Conservation (phyloP, 2,797 vertebrate species). For the Neoniphon sammara region DNA sequence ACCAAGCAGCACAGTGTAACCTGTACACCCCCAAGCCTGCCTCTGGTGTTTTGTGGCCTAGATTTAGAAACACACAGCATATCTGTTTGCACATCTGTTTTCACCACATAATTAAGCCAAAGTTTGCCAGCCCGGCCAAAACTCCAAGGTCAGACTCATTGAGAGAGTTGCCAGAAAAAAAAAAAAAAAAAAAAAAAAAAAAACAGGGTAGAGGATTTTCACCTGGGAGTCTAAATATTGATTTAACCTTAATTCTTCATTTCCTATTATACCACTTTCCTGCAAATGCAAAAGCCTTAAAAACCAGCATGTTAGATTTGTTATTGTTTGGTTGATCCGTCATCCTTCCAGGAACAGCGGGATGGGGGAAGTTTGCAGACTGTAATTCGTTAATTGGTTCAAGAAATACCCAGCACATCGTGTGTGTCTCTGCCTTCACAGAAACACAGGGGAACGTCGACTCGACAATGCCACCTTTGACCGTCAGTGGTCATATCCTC, state of each 20-base stretch:
- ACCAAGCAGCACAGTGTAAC: constrained; percentile 19
- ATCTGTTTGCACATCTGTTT: constrained; percentile 21
- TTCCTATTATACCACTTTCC: too few species aligned
- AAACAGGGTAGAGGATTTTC: neutral
- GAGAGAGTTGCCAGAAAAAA: neutral
- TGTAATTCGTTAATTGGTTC: constrained; percentile 6
- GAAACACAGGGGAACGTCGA: neutral
- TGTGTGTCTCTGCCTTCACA: neutral
- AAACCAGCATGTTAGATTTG: too few species aligned
- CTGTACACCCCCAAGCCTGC: constrained; percentile 19
- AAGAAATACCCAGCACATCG: neutral
- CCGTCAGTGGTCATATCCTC: constrained; percentile 3
- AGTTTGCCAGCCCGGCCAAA: neutral
- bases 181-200: too few species aligned
- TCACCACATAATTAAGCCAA: constrained; percentile 17
- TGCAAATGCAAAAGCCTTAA: too few species aligned
- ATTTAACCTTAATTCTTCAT: too few species aligned
- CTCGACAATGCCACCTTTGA: constrained; percentile 35
- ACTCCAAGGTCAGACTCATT: neutral
- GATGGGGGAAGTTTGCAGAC: neutral
- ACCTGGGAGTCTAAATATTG: neutral
- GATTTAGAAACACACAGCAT: constrained; percentile 19
- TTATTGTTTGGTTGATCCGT: too few species aligned
- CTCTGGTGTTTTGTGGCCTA: constrained; percentile 24
- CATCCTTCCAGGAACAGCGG: too few species aligned